A percentile compares a stretch with the other conserved stretches of the same genome.
Conservation (phyloP, 2,888 invertebrate genomes). For the Luffia ferchaultella region DNA sequence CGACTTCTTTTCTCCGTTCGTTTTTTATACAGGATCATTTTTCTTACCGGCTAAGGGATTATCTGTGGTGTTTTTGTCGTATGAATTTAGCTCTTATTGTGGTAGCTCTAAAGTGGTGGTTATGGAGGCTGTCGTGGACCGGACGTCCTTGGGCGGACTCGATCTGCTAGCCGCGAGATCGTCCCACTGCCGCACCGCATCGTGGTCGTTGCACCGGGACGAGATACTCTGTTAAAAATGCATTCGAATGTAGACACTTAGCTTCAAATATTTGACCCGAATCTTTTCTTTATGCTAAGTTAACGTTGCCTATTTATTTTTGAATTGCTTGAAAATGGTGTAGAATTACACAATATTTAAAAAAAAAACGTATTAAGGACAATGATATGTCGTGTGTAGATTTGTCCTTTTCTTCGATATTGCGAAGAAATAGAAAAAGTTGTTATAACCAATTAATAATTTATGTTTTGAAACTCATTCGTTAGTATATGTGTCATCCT, state of each 20-base stretch:
- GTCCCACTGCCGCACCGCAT: conserved; percentile 49
- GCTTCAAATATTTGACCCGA: conserved; percentile 20
- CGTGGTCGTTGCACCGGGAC: conserved; percentile 63
- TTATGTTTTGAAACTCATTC: no score
- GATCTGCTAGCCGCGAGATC: conserved; percentile 62
- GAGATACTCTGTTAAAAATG: conserved; percentile 48
- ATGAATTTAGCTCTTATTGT: conserved; percentile 26
- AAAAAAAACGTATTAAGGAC: no score
- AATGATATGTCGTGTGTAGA: no score
- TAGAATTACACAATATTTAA: no score
- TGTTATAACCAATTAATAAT: no score
- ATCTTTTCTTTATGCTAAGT: not conserved
- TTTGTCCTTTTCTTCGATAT: no score
- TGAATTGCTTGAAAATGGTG: no score
- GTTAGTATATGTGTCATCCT: no score
- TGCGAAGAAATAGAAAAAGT: no score
- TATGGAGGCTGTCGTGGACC: conserved; percentile 36
- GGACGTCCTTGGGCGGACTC: conserved; percentile 66
- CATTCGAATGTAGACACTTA: conserved; percentile 60
- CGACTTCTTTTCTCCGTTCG: conserved; percentile 41
- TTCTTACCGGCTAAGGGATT: conserved; percentile 55
- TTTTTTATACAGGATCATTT: conserved; percentile 65
- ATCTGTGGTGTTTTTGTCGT: conserved; percentile 19
- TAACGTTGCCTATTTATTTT: no score
- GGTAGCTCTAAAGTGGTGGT: conserved; percentile 25